Evolutionary conservation across 2,113 vertebrate genomes (phyloP).

Genomic region (Larimichthys crocea): DNA sequence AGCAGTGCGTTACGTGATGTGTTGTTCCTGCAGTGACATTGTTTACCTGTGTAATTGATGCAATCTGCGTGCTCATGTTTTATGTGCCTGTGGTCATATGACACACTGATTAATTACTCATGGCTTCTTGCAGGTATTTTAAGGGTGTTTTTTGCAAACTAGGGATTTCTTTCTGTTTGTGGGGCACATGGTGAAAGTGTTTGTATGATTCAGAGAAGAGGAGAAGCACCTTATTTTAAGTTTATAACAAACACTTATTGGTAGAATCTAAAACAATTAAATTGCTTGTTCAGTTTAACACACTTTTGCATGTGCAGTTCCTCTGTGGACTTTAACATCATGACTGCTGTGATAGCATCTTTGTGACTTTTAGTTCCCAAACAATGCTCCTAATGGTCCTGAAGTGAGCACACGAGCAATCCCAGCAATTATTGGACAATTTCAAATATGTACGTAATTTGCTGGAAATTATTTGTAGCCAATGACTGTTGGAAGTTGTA

Average conservation of each 20-base stretch:
- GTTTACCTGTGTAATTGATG: constrained; percentile 32
- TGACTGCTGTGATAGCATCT: not conserved
- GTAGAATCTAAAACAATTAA: not conserved
- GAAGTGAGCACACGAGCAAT: not conserved
- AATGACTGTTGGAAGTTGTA: not conserved
- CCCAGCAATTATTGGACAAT: not conserved
- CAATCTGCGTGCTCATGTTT: constrained; percentile 20
- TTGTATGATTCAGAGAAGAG: not conserved
- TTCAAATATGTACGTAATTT: not conserved
- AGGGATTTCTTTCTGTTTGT: not conserved
- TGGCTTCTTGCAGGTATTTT: not conserved
- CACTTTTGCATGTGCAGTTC: not conserved
- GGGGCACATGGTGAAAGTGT: not conserved
- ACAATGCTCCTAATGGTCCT: not conserved
- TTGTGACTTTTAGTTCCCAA: not conserved
- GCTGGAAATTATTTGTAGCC: not conserved
- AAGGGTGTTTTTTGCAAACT: not conserved
- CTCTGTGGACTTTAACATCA: not conserved
- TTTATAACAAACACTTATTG: too few relatives aligned
- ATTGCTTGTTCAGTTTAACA: not conserved
- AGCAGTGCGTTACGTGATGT: constrained; percentile 18
- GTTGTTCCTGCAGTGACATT: constrained; percentile 27
- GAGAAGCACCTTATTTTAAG: not conserved
- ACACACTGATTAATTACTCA: constrained; percentile 18
- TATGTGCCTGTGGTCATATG: not conserved